Percentiles rank a stretch among this genome's conserved stretches.
These are phyloP conservation scores for Geophilus truncorum DNA, from an alignment of 2,888 invertebrate species.

Conservation along the genomic window DNA sequence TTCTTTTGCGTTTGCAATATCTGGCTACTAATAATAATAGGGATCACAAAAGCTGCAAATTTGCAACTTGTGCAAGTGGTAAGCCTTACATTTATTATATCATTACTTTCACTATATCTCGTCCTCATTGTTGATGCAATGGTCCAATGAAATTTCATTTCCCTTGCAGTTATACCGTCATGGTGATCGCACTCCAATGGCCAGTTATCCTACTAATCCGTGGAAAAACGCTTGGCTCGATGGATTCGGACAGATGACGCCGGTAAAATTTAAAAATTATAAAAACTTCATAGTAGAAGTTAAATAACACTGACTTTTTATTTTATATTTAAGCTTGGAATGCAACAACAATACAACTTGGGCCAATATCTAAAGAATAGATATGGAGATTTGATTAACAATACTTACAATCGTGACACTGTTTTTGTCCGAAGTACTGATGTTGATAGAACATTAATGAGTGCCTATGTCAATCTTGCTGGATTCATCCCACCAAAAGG, in stretches of 20 bases:
- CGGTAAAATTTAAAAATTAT: not conserved
- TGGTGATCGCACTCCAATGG: not conserved
- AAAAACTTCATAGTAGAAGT: not conserved
- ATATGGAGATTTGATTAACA: conserved; percentile 60
- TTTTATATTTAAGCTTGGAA: conserved; percentile 58
- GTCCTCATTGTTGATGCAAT: no score
- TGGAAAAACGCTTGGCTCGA: not conserved
- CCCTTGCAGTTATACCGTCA: not conserved
- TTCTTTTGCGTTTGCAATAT: no score
- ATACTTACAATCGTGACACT: conserved; percentile 56
- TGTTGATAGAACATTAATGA: conserved; percentile 72
- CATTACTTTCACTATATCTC: no score
- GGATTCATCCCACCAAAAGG: conserved; percentile 50
- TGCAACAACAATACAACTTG: conserved; percentile 65
- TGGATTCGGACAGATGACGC: not conserved
- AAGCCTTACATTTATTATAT: no score
- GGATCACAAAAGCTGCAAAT: no score
- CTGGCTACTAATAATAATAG: no score
- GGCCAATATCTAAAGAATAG: conserved; percentile 69
- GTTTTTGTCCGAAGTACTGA: conserved; percentile 70
- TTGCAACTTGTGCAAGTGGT: no score
- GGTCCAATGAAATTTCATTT: no score
- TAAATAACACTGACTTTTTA: not conserved
- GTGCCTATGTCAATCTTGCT: conserved; percentile 50
- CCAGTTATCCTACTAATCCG: not conserved